Base-by-base conservation (phyloP, 2,797 vertebrate genomes). In the Hipposideros larvatus region DNA sequence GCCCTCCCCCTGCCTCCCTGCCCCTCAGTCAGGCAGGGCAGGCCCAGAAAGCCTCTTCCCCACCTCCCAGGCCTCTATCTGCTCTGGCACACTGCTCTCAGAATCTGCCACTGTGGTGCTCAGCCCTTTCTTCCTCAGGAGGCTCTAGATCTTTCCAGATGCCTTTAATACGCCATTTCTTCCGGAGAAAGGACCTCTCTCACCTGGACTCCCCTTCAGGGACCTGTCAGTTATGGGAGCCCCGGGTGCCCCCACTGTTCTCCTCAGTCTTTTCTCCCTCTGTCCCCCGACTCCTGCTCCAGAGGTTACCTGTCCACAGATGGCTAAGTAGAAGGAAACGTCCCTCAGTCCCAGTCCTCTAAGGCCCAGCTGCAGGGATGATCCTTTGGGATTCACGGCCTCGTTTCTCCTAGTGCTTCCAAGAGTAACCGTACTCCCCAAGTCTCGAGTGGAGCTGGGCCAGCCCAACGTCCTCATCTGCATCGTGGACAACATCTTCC, bases 391-490 rank as follows among this genome's bases (percentile, higher is more conserved):
- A 86, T 43, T 96, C 86, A 84, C 43, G 31, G 3, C 51, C 48
- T 77, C 2, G 0, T 91, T 90, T 83, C 16, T 95, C 65, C 65
- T 79, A 97, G 96, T 77, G 77, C 24, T 97, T 2, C 98, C 98
- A 0, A 90, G 89, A 11, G 85, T 95, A 70, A 80, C 61, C 0
- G 61, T 98, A 2, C 75, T 98, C 80, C 8, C 98, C 4, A 79
- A 96, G 70, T 28, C 48, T 3, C 95, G 0, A 0, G 96, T 96
- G 80, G 92, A 97, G 51, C 79, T 98, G 79, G 98, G 78, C 4
- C 86, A 97, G 11, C 97, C 97, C 90, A 98, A 98, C 1, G 0
- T 91, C 2, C 97, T 99, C 66, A 97, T 98, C 96, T 98, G 98
- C 94, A 11, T 95, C 0, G 97, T 94, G 34, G 95, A 97, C 43